phyloP scores from a whole-genome alignment of 2,888 invertebrate genomes.

The Hololepta plana region DNA sequence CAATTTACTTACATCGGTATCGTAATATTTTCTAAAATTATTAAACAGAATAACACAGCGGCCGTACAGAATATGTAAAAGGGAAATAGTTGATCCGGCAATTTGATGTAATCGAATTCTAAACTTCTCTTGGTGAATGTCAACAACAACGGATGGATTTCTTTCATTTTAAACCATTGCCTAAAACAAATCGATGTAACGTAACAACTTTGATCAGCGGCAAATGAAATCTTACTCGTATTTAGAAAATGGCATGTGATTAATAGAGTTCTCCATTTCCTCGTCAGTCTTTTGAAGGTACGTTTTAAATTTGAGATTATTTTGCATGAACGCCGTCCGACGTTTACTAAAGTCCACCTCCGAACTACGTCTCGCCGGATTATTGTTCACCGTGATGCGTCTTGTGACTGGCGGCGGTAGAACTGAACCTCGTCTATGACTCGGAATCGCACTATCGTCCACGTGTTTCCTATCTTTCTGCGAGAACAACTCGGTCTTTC shows the following conservation, averaged over 20 bases:
- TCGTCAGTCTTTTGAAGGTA: slow-evolving; percentile 54
- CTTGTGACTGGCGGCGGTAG: too few relatives aligned
- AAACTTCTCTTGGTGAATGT: slow-evolving; percentile 42
- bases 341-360: too few relatives aligned
- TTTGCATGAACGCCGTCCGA: slow-evolving; percentile 53
- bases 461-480: too few relatives aligned
- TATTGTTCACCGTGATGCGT: too few relatives aligned
- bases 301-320: slow-evolving; percentile 43
- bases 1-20: slow-evolving; percentile 28
- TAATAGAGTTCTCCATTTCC: slow-evolving; percentile 64
- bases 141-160: slow-evolving; percentile 40
- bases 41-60: slow-evolving; percentile 37
- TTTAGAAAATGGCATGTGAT: slow-evolving; percentile 69
- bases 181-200: slow-evolving; percentile 28
- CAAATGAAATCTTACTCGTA: slow-evolving; percentile 36
- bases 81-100: slow-evolving; percentile 71
- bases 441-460: too few relatives aligned
- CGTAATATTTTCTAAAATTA: slow-evolving; percentile 42
- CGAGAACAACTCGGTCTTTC: too few relatives aligned
- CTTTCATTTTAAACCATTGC: slow-evolving; percentile 43
- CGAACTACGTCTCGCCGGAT: too few relatives aligned
- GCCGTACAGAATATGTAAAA: slow-evolving; percentile 51
- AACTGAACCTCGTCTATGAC: too few relatives aligned
- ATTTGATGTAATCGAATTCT: slow-evolving; percentile 54
- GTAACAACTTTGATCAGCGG: background rate